Conservation (phyloP, 2,113 vertebrate species). For the Microcebus griseorufus region DNA sequence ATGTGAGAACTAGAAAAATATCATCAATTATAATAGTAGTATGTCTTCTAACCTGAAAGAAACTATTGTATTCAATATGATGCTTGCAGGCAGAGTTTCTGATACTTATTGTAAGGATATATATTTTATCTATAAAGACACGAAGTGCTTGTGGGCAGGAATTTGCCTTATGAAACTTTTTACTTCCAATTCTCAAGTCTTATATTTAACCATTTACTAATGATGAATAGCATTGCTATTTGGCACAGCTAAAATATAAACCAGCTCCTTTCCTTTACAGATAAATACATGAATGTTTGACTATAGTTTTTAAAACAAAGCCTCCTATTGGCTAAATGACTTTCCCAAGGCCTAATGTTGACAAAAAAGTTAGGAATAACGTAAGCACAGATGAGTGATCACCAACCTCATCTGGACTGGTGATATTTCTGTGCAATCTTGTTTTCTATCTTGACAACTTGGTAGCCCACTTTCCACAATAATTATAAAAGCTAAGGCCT, state of each 20-base stretch:
- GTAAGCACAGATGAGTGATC: neutral
- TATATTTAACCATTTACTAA: neutral
- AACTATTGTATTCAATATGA: neutral
- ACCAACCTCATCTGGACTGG: neutral
- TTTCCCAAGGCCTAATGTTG: neutral
- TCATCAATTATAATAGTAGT: neutral
- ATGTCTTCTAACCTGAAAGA: slow-evolving; percentile 12
- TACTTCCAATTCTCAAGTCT: neutral
- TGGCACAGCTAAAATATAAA: neutral
- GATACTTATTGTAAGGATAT: neutral
- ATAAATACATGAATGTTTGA: neutral
- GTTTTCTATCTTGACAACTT: neutral
- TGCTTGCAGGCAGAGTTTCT: neutral
- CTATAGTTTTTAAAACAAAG: neutral
- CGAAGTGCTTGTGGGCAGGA: neutral
- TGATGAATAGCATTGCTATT: neutral
- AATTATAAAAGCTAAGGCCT: neutral
- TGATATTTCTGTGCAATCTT: neutral
- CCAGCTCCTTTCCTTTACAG: neutral
- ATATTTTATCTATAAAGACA: neutral
- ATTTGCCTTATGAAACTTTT: neutral
- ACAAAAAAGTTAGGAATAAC: neutral
- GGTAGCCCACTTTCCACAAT: neutral
- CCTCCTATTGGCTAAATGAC: neutral
- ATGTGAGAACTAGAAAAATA: slow-evolving; percentile 16